A percentile compares a stretch with the other conserved stretches of the same genome.
Evolutionary conservation across 1,140 invertebrate species (phyloP).

Genomic region (Eupeodes corollae): DNA sequence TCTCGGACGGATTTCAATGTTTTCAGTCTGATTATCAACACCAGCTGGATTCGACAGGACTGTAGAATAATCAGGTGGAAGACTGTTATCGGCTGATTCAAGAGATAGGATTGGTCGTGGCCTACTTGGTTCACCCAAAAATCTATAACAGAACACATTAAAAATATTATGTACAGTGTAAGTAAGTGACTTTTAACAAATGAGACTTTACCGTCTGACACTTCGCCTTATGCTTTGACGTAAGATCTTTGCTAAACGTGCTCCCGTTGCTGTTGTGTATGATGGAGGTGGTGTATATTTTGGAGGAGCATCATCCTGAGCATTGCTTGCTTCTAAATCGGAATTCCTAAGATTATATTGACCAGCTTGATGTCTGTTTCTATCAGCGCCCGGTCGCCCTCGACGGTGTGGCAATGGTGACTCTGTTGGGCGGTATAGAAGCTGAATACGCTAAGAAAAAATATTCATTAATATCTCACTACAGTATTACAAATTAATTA

Average conservation of each 20-base stretch:
- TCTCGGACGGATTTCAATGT: slow-evolving; percentile 19
- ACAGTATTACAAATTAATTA: neutral
- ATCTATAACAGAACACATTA: slow-evolving; percentile 10
- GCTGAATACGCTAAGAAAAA: slow-evolving; percentile 50
- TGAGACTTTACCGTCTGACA: slow-evolving; percentile 46
- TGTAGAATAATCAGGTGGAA: slow-evolving; percentile 43
- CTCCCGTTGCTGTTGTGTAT: slow-evolving; percentile 81
- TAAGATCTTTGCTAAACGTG: slow-evolving; percentile 64
- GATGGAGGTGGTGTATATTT: slow-evolving; percentile 88
- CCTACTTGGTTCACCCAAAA: slow-evolving; percentile 25
- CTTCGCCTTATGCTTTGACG: slow-evolving; percentile 69
- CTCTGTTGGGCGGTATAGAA: slow-evolving; percentile 22
- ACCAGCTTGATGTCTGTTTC: neutral
- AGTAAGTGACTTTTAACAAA: slow-evolving; percentile 3
- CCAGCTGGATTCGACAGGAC: slow-evolving; percentile 40
- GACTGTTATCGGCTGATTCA: slow-evolving; percentile 34
- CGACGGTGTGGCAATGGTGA: slow-evolving; percentile 7
- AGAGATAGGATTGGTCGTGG: slow-evolving; percentile 28
- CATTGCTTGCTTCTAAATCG: slow-evolving; percentile 1
- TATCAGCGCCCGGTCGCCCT: neutral
- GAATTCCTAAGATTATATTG: neutral
- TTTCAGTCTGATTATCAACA: slow-evolving; percentile 19
- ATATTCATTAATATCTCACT: neutral
- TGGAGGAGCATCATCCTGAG: slow-evolving; percentile 70
- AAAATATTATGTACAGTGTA: neutral